These are phyloP conservation scores for Thalassoma bifasciatum DNA, from an alignment of 2,113 vertebrate genomes.

Conservation along the genomic window DNA sequence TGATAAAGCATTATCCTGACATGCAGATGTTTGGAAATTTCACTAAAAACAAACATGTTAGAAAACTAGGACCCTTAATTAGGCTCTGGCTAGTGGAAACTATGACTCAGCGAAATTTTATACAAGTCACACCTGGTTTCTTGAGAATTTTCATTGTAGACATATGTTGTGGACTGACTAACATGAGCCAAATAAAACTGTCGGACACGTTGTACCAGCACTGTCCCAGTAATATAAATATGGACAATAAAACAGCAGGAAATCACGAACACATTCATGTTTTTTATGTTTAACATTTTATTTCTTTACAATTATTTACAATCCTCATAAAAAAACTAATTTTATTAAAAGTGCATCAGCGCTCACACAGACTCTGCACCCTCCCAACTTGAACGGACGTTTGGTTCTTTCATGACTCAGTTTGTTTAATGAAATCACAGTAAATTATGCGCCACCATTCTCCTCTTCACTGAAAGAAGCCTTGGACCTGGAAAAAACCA, in stretches of 20 bases:
- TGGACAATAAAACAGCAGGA: conserved; percentile 1
- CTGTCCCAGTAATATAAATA: not conserved
- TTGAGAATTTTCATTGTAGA: too few relatives aligned
- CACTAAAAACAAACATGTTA: too few relatives aligned
- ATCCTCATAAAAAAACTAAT: conserved; percentile 9
- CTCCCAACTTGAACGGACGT: not conserved
- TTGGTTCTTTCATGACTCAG: not conserved
- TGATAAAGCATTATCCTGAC: too few relatives aligned
- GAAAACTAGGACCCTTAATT: too few relatives aligned
- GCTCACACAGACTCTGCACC: not conserved
- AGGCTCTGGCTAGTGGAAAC: too few relatives aligned
- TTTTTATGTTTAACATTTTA: conserved; percentile 24
- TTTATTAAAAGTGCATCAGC: conserved; percentile 3
- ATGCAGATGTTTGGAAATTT: too few relatives aligned
- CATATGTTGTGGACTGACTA: not conserved
- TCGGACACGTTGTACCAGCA: too few relatives aligned
- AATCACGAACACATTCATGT: not conserved
- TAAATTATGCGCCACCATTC: conserved; percentile 29
- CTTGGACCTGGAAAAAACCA: conserved; percentile 54
- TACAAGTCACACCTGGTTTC: too few relatives aligned
- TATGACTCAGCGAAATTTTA: too few relatives aligned
- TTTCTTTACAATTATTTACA: conserved; percentile 52
- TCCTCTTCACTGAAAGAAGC: conserved; percentile 1
- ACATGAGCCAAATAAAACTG: not conserved
- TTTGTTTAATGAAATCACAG: conserved; percentile 33